phyloP scores from a whole-genome alignment of 2,888 invertebrate species.

The Synanthedon myopaeformis region DNA sequence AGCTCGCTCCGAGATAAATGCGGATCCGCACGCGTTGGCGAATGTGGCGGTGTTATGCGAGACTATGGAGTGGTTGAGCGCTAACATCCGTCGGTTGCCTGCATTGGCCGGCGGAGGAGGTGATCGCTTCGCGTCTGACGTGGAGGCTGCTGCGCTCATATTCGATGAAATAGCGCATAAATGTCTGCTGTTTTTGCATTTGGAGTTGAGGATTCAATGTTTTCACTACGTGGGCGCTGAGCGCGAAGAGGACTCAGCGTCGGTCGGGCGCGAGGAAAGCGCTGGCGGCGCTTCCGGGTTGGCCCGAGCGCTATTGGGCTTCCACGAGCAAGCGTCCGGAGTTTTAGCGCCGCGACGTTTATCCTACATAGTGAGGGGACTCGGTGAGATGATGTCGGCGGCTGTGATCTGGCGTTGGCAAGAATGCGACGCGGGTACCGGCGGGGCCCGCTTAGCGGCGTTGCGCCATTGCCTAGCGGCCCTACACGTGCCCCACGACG shows the following conservation, averaged over 20 bases:
- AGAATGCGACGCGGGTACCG: slow-evolving; percentile 17
- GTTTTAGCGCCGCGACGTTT: slow-evolving; percentile 20
- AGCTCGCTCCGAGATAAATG: slow-evolving; percentile 85
- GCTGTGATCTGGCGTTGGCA: slow-evolving; percentile 69
- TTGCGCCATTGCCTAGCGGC: slow-evolving; percentile 54
- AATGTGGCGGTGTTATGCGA: slow-evolving; percentile 92
- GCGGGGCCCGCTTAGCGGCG: slow-evolving; percentile 33
- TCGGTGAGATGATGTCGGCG: slow-evolving; percentile 85
- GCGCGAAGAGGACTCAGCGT: slow-evolving; percentile 19
- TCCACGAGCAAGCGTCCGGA: slow-evolving; percentile 39
- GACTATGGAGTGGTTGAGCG: slow-evolving; percentile 88
- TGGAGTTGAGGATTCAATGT: slow-evolving; percentile 95
- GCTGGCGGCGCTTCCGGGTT: slow-evolving; percentile 39
- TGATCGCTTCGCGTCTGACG: slow-evolving; percentile 73
- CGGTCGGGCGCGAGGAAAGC: slow-evolving; percentile 66
- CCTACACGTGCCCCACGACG: slow-evolving; percentile 82
- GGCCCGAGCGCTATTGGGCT: slow-evolving; percentile 42
- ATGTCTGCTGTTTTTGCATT: slow-evolving; percentile 89
- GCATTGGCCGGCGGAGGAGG: slow-evolving; percentile 15
- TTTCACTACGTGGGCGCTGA: slow-evolving; percentile 83
- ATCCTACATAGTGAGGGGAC: slow-evolving; percentile 85
- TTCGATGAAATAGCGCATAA: slow-evolving; percentile 92
- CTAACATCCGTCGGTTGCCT: slow-evolving; percentile 36
- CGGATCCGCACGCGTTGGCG: slow-evolving; percentile 84
- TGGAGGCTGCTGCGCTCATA: slow-evolving; percentile 78